Percentiles rank a stretch among this genome's conserved stretches.
phyloP scores from a whole-genome alignment of 2,888 invertebrate genomes.

The Amphipoea oculea region DNA sequence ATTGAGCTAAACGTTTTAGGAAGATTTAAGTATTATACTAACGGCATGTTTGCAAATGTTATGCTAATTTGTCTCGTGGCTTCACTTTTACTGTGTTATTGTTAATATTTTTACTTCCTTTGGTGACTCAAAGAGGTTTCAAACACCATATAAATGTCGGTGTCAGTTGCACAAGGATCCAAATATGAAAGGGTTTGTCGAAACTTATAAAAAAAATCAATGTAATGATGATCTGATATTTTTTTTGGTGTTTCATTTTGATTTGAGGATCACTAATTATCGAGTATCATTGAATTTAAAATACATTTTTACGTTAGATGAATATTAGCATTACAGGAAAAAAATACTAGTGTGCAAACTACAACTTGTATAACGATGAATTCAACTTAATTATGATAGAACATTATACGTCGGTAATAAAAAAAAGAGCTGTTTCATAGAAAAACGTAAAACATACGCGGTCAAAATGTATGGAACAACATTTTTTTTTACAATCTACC shows the following conservation, averaged over 20 bases:
- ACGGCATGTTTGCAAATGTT: not conserved
- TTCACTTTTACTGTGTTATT: not conserved
- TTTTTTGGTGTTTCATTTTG: not conserved
- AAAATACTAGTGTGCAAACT: no score
- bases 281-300: not conserved
- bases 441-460: no score
- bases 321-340: not conserved
- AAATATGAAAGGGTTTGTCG: not conserved
- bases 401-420: no score
- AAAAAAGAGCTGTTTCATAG: no score
- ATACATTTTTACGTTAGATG: not conserved
- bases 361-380: no score
- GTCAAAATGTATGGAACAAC: no score
- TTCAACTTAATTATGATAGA: no score
- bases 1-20: conserved; percentile 16
- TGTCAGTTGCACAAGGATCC: not conserved
- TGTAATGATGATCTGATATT: not conserved
- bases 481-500: no score
- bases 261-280: not conserved
- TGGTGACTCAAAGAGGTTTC: not conserved
- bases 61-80: not conserved
- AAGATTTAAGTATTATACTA: not conserved
- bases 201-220: not conserved
- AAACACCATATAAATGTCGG: not conserved
- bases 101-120: not conserved